Evolutionary conservation across 1,140 invertebrate genomes (phyloP), one percentile per base, ranked within the genome.

Genomic region (Metopolophium dirhodum): DNA sequence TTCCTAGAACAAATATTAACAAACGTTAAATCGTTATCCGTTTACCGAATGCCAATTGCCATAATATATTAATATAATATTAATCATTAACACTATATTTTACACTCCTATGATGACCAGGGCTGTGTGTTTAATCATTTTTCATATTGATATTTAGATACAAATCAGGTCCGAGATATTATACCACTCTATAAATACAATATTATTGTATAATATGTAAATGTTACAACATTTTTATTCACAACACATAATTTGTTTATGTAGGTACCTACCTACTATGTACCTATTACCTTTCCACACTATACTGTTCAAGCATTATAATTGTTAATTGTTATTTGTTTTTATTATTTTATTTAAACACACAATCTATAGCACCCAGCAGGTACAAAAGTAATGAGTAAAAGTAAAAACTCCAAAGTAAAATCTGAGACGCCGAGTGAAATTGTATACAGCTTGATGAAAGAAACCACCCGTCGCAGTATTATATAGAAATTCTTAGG

Each of bases 1-100:
- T 47, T 95, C 95, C 97, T 97, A 86, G n/a, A 91, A 91, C 51
- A 90, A 51, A 90, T 51, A 83, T 83, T 11, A 61, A 35, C 47
- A 26, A 45, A 86, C 23, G 9, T 86, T 86, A 86, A 85, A n/a
- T 35, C 30, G 14, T 77, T 14, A n/a, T 51, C 14, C 45, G 45
- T 68, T 68, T n/a, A 68, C 61, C 51, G 51, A 54, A 54, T 22
- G 22, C 22, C 51, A 22, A 49, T 9, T 11, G 11, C 26, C 30
- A 61, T 3, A 2, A 68, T n/a, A 30, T n/a, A 18, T n/a, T 18
- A 0, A 22, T 22, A 49, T 54, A n/a, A 68, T 35, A 57, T 8
- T 57, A 61, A 9, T 18, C 18, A n/a, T 18, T 77, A n/a, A 77
- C 14, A 77, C 61, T n/a, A 68, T n/a, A 35, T 77, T 77, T 77